These are phyloP conservation scores for Tenthredo distinguenda DNA, from an alignment of 2,888 invertebrate species.

Conservation along the genomic window DNA sequence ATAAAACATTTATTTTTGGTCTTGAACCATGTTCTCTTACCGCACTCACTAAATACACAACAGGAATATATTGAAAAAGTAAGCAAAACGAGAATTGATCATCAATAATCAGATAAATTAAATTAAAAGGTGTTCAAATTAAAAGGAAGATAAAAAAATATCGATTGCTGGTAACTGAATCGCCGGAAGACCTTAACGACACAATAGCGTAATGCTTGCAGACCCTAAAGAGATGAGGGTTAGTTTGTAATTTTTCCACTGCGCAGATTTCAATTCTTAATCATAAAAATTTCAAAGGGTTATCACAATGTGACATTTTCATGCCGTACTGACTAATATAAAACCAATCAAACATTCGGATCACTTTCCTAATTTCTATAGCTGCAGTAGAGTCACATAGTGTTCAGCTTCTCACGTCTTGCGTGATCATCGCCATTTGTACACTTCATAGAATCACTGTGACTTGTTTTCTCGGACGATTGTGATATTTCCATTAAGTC, in stretches of 20 bases:
- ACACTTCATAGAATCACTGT: neutral
- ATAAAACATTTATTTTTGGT: too few relatives aligned
- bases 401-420: neutral
- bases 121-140: too few relatives aligned
- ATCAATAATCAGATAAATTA: too few relatives aligned
- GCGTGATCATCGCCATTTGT: neutral
- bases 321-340: neutral
- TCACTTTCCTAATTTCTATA: neutral
- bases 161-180: neutral
- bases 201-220: neutral
- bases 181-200: neutral
- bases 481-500: constrained; percentile 41
- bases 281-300: neutral
- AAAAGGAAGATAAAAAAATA: neutral
- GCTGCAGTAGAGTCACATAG: neutral
- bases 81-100: too few relatives aligned
- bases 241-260: neutral
- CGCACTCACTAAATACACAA: too few relatives aligned
- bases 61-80: too few relatives aligned
- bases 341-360: neutral
- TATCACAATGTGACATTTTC: neutral
- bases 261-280: neutral
- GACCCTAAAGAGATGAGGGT: neutral
- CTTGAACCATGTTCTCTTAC: too few relatives aligned
- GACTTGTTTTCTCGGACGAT: neutral